Evolutionary conservation across 2,797 vertebrate genomes (phyloP).

Genomic region (Choloepus didactylus): DNA sequence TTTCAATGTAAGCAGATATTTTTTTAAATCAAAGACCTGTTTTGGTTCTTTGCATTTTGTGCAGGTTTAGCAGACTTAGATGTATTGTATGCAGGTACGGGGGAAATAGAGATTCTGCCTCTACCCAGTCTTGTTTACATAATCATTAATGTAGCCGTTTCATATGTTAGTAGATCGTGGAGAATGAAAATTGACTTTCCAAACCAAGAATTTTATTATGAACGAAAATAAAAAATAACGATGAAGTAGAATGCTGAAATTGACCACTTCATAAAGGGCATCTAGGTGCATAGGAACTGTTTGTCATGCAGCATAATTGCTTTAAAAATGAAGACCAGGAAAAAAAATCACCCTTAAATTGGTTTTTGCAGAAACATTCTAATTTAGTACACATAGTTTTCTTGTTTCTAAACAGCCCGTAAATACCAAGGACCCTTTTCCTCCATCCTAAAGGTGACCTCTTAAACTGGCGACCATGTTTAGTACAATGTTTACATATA

Average conservation of each 20-base stretch:
- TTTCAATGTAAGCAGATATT: conserved; percentile 25
- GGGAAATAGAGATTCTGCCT: neutral
- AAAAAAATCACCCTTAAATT: conserved; percentile 66
- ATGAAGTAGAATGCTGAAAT: conserved; percentile 1
- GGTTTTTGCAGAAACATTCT: conserved; percentile 30
- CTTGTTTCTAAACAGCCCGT: conserved; percentile 53
- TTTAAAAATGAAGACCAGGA: conserved; percentile 24
- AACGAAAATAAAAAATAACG: conserved; percentile 6
- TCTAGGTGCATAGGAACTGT: neutral
- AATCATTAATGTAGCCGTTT: conserved; percentile 6
- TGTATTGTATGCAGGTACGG: neutral
- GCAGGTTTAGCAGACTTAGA: neutral
- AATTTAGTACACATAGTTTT: conserved; percentile 53
- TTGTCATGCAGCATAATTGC: neutral
- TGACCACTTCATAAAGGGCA: neutral
- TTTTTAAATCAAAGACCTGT: conserved; percentile 48
- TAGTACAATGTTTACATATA: conserved; percentile 63
- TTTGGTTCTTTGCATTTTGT: conserved; percentile 17
- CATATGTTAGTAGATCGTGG: neutral
- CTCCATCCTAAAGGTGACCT: conserved; percentile 83
- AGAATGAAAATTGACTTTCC: conserved; percentile 57
- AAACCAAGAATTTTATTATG: conserved; percentile 21
- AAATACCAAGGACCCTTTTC: conserved; percentile 50
- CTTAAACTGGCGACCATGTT: conserved; percentile 66
- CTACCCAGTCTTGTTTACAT: neutral